Conservation (phyloP, 1,140 invertebrate genomes). For the Eupeodes corollae region DNA sequence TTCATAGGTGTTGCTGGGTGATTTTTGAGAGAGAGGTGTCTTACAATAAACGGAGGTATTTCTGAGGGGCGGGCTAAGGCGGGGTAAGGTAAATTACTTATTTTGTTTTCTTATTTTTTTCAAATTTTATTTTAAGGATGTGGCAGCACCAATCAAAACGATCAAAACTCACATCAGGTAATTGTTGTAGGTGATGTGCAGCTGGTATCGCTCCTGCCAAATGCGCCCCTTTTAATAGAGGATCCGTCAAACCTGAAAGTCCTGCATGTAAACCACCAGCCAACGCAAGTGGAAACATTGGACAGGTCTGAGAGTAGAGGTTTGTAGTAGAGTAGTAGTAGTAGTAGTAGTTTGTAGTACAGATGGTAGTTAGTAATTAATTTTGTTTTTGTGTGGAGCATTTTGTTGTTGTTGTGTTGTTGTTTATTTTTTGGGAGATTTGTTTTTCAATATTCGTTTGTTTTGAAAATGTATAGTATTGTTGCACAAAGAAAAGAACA, state of each 20-base stretch:
- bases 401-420: background rate
- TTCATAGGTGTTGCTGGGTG: too few relatives aligned
- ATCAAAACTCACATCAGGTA: slow-evolving; percentile 38
- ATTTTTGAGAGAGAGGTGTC: too few relatives aligned
- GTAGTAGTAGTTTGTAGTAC: too few relatives aligned
- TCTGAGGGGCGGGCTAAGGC: background rate
- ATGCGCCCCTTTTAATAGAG: slow-evolving; percentile 66
- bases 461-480: background rate
- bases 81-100: slow-evolving; percentile 3
- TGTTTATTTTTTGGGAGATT: background rate
- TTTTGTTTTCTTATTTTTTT: slow-evolving; percentile 9
- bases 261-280: slow-evolving; percentile 38
- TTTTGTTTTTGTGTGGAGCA: background rate
- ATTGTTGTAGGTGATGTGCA: slow-evolving; percentile 55
- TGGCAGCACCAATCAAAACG: slow-evolving; percentile 15
- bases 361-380: background rate
- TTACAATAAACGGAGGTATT: too few relatives aligned
- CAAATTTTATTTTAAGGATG: slow-evolving; percentile 5
- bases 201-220: slow-evolving; percentile 66
- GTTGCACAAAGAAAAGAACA: background rate
- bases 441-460: background rate
- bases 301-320: slow-evolving; percentile 27
- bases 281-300: slow-evolving; percentile 38
- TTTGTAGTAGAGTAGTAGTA: background rate
- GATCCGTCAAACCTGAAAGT: slow-evolving; percentile 56